Evolutionary conservation across 2,888 invertebrate genomes (phyloP), one percentile per base, ranked within the genome.

Genomic region (Myathropa florea): DNA sequence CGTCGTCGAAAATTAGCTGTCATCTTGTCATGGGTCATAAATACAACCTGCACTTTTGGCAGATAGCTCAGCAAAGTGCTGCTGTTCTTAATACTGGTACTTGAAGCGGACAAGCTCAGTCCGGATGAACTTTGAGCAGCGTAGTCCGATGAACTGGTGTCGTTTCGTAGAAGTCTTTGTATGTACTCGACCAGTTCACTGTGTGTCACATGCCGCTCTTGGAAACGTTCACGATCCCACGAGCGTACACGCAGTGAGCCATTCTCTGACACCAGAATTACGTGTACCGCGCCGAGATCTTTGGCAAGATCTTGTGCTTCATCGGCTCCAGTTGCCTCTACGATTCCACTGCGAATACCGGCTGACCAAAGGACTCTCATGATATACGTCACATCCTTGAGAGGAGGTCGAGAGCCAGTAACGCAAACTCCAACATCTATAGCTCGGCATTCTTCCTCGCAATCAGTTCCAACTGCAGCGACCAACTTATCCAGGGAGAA

Each of bases 401-500:
- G 93, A 39, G 95, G 93, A 39, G 94, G 93, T 60, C 95, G 93
- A 88, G 92, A 90, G 88, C 95, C 94, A 63, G 94, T 94, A 82
- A 96, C 95, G 93, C 95, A 95, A 88, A 97, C 94, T 0, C 95
- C 94, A 0, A 95, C 95, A 90, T 96, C 96, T 23, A 95, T 93
- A 18, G 93, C 92, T 2, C 92, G 92, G 79, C 92, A 93, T 90
- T 95, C 94, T 90, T 94, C 92, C 90, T 94, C 92, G 89, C 93
- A 89, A 90, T 94, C 92, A 80, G 94, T 93, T 28, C 93, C 93
- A n/a, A 95, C 92, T 0, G 94, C 94, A 64, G 94, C 94, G 0
- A 95, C 95, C 89, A 98, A 93, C 90, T 96, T 95, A 89, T 98
- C 98, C 81, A 98, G 92, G 0, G 96, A 97, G 90, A 98, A 95